phyloP scores from a whole-genome alignment of 2,113 vertebrate genomes.

The Chrysemys picta region DNA sequence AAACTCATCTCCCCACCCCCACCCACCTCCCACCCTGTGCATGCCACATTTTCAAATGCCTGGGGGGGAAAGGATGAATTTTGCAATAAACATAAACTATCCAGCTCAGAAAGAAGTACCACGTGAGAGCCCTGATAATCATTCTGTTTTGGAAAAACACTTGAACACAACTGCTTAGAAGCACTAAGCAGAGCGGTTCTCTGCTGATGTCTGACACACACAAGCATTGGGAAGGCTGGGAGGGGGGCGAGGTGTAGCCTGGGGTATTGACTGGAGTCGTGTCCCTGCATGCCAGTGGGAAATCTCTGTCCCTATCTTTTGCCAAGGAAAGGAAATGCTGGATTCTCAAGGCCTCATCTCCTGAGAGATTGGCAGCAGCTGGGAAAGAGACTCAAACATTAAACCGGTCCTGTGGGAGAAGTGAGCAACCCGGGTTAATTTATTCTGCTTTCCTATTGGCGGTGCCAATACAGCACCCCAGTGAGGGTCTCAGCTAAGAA shows the following conservation, averaged over 20 bases:
- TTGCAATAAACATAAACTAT: background rate
- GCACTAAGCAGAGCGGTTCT: background rate
- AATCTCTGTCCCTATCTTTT: background rate
- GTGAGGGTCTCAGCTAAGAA: accelerated
- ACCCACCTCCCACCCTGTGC: accelerated
- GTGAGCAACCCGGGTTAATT: background rate
- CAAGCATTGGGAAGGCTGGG: accelerated
- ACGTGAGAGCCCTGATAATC: accelerated
- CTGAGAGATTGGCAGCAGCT: background rate
- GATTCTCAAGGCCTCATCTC: background rate
- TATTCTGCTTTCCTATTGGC: background rate
- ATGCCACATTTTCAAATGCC: background rate
- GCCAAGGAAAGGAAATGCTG: accelerated
- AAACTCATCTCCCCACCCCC: background rate
- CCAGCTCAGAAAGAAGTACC: background rate
- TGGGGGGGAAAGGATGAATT: accelerated
- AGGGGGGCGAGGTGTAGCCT: accelerated
- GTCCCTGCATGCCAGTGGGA: background rate
- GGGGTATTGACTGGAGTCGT: accelerated
- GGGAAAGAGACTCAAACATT: background rate
- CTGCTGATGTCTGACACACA: background rate
- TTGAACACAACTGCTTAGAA: background rate
- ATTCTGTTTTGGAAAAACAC: background rate
- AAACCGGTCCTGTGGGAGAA: background rate
- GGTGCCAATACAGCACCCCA: background rate